Percentiles rank a stretch among this genome's conserved stretches.
These are phyloP conservation scores for Nothura maculosa DNA, from an alignment of 2,797 vertebrate species.

Conservation along the genomic window DNA sequence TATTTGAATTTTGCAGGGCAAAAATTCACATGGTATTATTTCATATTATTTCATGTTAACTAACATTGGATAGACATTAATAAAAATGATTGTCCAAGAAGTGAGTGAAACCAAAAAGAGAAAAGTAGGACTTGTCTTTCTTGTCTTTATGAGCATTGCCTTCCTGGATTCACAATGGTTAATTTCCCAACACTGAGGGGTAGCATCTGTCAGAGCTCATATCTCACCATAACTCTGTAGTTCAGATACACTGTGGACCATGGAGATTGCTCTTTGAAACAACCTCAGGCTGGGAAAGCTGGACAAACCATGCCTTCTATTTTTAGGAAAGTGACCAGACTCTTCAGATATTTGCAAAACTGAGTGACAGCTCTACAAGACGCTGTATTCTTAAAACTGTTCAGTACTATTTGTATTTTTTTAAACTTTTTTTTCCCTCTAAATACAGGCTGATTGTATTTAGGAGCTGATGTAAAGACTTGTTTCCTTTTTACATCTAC, in stretches of 20 bases:
- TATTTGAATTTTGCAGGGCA: no score
- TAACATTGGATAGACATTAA: not conserved
- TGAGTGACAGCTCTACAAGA: fast-evolving
- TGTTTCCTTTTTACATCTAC: fast-evolving
- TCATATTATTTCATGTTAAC: no score
- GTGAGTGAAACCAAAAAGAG: not conserved
- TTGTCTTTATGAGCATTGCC: fast-evolving
- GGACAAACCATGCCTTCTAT: not conserved
- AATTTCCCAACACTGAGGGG: not conserved
- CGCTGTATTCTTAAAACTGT: not conserved
- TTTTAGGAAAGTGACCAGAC: not conserved
- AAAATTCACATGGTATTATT: no score
- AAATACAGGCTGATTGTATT: not conserved
- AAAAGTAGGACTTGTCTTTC: not conserved
- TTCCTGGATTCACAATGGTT: not conserved
- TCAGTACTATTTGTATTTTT: fast-evolving
- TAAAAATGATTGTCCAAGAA: not conserved
- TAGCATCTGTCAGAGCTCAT: not conserved
- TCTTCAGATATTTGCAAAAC: not conserved
- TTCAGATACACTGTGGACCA: not conserved
- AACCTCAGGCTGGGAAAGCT: not conserved
- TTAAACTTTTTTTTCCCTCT: not conserved
- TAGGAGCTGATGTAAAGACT: not conserved
- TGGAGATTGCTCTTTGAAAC: not conserved
- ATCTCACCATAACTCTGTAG: not conserved